These are phyloP conservation scores for Phylloscopus whistleri DNA, from an alignment of 2,113 vertebrate genomes.

Conservation along the genomic window DNA sequence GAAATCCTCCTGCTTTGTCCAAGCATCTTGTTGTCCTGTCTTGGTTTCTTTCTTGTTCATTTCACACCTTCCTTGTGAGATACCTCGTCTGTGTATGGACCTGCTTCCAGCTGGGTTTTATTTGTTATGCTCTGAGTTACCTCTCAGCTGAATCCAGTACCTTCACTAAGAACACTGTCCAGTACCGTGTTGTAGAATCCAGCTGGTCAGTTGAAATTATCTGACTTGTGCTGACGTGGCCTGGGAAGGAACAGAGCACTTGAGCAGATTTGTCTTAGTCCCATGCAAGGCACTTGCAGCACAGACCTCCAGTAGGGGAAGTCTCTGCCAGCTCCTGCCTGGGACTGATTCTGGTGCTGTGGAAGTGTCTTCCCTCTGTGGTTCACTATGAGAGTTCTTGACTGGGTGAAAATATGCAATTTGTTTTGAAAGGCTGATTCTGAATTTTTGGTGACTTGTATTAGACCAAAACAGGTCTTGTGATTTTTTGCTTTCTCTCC, in stretches of 20 bases:
- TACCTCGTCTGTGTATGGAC: background rate
- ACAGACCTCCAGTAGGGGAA: background rate
- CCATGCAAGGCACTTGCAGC: background rate
- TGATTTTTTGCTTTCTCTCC: background rate
- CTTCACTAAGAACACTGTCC: background rate
- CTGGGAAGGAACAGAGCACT: background rate
- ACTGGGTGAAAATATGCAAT: background rate
- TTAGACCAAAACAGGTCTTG: background rate
- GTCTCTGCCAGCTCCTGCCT: fast-evolving
- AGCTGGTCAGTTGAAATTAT: background rate
- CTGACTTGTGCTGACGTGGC: fast-evolving
- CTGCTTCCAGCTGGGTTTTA: background rate
- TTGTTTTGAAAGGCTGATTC: background rate
- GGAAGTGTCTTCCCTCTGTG: background rate
- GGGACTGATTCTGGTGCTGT: background rate
- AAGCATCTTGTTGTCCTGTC: background rate
- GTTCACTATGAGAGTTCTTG: background rate
- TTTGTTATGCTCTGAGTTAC: background rate
- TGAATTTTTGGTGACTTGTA: background rate
- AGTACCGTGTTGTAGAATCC: background rate
- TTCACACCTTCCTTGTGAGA: background rate
- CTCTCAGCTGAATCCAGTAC: background rate
- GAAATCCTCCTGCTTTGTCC: background rate
- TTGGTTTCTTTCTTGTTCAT: background rate
- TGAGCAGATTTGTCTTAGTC: background rate